Evolutionary conservation across 2,888 invertebrate genomes (phyloP), one percentile per base, ranked within the genome.

Genomic region (Leptopilina myrica): DNA sequence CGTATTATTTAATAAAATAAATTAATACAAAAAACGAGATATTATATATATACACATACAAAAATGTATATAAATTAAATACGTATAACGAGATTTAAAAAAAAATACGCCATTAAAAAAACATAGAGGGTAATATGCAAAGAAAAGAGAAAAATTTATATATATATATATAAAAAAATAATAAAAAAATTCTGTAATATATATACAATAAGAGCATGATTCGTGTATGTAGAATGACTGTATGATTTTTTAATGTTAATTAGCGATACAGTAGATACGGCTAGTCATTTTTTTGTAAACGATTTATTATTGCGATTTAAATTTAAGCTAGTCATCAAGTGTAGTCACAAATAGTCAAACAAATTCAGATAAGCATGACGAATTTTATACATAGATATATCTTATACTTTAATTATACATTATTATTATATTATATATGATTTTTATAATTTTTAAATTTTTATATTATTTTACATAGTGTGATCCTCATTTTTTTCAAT

Each of bases 211-310:
- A 79, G 78, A 66, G 69, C 69, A 79, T 75, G 80, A 78, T 73
- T 73, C 73, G 73, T 73, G 56, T 73, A 69, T 69, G 69, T 69
- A 69, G 69, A 69, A 69, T 69, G 69, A 49, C 76, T 79, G 79
- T 80, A 81, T 78, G 78, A 82, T 81, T 81, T 20, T 76, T 33
- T 33, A 40, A 15, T 75, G 83, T 66, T 43, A 83, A 80, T 82
- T 84, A 86, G 76, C 67, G 26, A 79, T 78, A 53, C 73, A 59
- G 53, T 83, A 80, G 69, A 80, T 76, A 80, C 78, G 79, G 89
- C 90, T 90, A 90, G 90, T 90, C 90, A 89, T 86, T 88, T 77
- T 49, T 80, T 87, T 87, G 82, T 82, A 89, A 84, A 85, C 85
- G 83, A 85, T 87, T 87, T 87, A 88, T 87, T 87, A 88, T 43